Evolutionary conservation across 1,140 invertebrate genomes (phyloP).

Genomic region (Zaprionus vittiger): DNA sequence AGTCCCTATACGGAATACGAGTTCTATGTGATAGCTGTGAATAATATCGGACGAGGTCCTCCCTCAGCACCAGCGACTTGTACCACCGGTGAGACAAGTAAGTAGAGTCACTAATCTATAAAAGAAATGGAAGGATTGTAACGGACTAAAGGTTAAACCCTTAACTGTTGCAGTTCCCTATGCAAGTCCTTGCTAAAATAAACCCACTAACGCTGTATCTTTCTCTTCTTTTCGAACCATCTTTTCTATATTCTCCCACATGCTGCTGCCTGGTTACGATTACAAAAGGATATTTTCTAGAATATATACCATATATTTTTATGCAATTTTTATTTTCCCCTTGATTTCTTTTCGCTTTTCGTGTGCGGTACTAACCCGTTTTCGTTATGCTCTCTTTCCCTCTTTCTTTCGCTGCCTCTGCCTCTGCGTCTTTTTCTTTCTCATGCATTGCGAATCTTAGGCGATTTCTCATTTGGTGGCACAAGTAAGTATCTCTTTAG

Average conservation of each 20-base stretch:
- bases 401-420: neutral
- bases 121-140: neutral
- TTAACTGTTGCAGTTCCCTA: no score
- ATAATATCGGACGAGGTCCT: conserved; percentile 95
- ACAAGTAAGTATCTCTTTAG: conserved; percentile 89
- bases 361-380: conserved; percentile 68
- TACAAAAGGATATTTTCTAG: conserved; percentile 34
- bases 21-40: conserved; percentile 97
- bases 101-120: conserved; percentile 81
- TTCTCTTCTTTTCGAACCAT: neutral
- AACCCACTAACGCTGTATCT: neutral
- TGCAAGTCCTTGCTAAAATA: neutral
- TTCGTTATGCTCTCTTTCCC: conserved; percentile 56
- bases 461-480: conserved; percentile 93
- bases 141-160: neutral
- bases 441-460: conserved; percentile 82
- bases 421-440: conserved; percentile 6
- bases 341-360: conserved; percentile 27
- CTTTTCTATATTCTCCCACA: neutral
- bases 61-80: conserved; percentile 93
- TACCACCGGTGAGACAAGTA: conserved; percentile 98
- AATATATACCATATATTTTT: conserved; percentile 11
- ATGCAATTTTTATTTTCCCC: conserved; percentile 31
- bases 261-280: neutral
- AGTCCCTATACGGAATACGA: conserved; percentile 98